Evolutionary conservation across 1,140 invertebrate genomes (phyloP), one percentile per base, ranked within the genome.

Genomic region (Glossosoma conforme): DNA sequence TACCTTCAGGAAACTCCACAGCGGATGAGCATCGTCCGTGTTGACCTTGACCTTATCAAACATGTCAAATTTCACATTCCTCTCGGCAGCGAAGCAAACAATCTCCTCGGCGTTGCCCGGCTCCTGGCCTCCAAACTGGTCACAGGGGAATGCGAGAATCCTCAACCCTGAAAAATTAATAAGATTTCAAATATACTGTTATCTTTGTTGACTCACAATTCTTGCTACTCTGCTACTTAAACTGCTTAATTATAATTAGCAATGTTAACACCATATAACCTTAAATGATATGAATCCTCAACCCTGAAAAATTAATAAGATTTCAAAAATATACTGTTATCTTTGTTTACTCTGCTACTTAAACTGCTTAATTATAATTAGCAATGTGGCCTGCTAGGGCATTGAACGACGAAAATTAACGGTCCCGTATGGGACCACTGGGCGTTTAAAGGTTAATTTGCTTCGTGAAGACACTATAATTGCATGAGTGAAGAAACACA

Each of bases 91-190:
- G 66, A 92, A 93, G 42, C 85, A 80, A 21, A 86, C 79, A 60
- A 94, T 92, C 48, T 89, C 82, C 46, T 83, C 77, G 15, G 84
- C 75, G 47, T 82, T 80, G 1, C 85, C 86, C 2, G 88, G 88
- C 68, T 93, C 91, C 65, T 90, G 91, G 1, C 78, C 77, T 36
- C 77, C 82, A 74, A 97, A 97, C 64, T 97, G 91, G 69, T 97
- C 96, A 62, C 91, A 95, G 0, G 94, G 93, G 69, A 97, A 97
- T 15, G 85, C 93, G 1, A 93, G 68, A 57, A 94, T 91, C 60
- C 78, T 80, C 51, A 92, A 67, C 25, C 84, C 72, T 76, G 44
- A 38, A 65, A 52, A 44, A 17, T 10, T 22, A 28, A 28, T 8
- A 28, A 28, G n/a, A 28, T 28, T 28, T 28, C 24, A 28, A 28